Base-by-base conservation (phyloP, 1,140 invertebrate species). In the Brachionus manjavacas region DNA sequence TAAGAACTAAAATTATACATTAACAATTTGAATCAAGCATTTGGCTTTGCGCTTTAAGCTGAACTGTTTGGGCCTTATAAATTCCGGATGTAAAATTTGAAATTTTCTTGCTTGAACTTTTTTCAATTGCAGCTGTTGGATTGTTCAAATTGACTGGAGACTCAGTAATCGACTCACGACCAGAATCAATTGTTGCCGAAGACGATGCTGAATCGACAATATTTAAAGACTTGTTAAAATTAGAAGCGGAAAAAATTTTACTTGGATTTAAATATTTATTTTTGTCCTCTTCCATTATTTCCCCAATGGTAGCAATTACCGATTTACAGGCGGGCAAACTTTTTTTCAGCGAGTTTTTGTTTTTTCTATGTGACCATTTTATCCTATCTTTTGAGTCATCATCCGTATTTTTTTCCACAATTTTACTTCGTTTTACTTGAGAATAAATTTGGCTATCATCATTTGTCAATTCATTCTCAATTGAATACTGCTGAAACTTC, bases 241-340 rank as follows among this genome's bases (percentile, higher is more conserved):
- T 49, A 23, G 41, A 49, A 11, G 20, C 8, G 4, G 43, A 28
- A 46, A 43, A 49, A 49, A 49, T 23, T 76, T 76, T 76, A 49
- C 25, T 49, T 49, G 31, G 9, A 72, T 68, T 68, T 31, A 31
- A 31, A 68, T 68, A 68, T 23, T 68, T 68, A 14, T 12, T 49
- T 76, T 76, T 43, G 11, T 76, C 46, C 28, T 76, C 72, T 49
- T 76, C 72, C 72, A 76, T 76, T 28, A 76, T 49, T 76, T 76
- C 72, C 9, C 72, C 72, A 25, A 76, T 49, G n/a, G 72, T 76
- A 4, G 72, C 8, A 9, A 76, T 35, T 23, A 23, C 25, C 41
- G 72, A 23, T 35, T 76, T 76, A 49, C 41, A 46, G 23, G 23
- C 46, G 25, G 72, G 20, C 46, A 76, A 35, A 25, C 8, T 49